These are phyloP conservation scores for Suillia variegata DNA, from an alignment of 2,888 invertebrate species.

Conservation along the genomic window DNA sequence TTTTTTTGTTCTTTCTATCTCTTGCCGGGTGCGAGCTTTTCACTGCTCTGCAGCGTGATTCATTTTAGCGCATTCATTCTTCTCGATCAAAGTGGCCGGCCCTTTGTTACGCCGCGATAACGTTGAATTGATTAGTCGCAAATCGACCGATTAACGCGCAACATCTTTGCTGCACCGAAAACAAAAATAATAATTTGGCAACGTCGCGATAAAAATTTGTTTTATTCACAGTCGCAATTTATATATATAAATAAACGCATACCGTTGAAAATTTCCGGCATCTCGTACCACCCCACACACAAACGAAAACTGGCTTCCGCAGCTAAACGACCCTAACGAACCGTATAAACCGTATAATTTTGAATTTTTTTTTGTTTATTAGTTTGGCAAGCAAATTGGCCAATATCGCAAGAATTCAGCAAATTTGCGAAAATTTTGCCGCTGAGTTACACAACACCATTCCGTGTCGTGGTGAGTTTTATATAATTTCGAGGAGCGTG, in stretches of 20 bases:
- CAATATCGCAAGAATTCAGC: neutral
- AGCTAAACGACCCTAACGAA: neutral
- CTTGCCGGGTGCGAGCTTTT: conserved; percentile 14
- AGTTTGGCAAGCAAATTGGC: neutral
- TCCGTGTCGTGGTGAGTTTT: conserved; percentile 32
- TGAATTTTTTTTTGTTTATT: neutral
- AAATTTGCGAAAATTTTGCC: neutral
- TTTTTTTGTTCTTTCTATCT: neutral
- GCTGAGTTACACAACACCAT: conserved; percentile 32
- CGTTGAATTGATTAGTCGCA: conserved; percentile 56
- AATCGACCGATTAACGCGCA: conserved; percentile 59
- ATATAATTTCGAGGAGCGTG: conserved; percentile 24
- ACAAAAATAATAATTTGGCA: neutral
- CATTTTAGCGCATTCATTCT: conserved; percentile 19
- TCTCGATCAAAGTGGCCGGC: conserved; percentile 16
- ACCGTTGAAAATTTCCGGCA: neutral
- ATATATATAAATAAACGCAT: neutral
- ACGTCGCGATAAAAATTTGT: no score
- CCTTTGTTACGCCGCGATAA: conserved; percentile 7
- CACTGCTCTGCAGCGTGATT: conserved; percentile 35
- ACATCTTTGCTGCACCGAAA: conserved; percentile 37
- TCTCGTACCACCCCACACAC: neutral
- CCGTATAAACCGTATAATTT: conserved; percentile 6
- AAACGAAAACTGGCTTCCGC: no score
- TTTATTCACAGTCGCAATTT: neutral